Evolutionary conservation across 2,113 vertebrate genomes (phyloP).

Genomic region (Pygoscelis adeliae): DNA sequence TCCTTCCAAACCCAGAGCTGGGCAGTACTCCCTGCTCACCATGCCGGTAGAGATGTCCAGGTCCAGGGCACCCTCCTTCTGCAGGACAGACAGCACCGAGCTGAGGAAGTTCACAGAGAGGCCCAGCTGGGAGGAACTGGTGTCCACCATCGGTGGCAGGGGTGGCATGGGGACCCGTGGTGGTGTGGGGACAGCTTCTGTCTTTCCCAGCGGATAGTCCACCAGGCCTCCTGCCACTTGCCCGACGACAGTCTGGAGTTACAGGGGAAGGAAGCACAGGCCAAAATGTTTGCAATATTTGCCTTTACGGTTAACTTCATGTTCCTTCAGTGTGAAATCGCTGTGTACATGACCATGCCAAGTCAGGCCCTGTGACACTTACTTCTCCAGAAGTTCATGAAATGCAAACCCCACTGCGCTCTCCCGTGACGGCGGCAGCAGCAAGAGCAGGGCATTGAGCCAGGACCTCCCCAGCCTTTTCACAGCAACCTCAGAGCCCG

Average conservation of each 20-base stretch:
- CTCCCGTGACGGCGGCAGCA: background rate
- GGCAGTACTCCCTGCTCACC: slow-evolving; percentile 22
- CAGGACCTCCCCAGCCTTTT: background rate
- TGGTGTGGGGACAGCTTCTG: background rate
- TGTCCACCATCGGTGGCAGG: slow-evolving; percentile 46
- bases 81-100: slow-evolving; percentile 45
- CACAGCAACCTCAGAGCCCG: background rate
- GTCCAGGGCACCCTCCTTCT: slow-evolving; percentile 55
- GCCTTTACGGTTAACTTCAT: background rate
- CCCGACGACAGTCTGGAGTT: slow-evolving; percentile 3
- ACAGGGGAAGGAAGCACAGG: background rate
- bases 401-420: background rate
- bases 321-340: background rate
- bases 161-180: background rate
- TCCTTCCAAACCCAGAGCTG: fast-evolving
- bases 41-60: slow-evolving; percentile 33
- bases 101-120: slow-evolving; percentile 48
- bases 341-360: fast-evolving
- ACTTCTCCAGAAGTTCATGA: background rate
- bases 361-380: background rate
- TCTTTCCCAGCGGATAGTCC: slow-evolving; percentile 35
- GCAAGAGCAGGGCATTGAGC: background rate
- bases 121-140: slow-evolving; percentile 57
- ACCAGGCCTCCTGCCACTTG: slow-evolving; percentile 14
- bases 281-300: background rate